Percentiles rank a stretch among this genome's conserved stretches.
Evolutionary conservation across 35 echinoderm and acorn worm genomes (phyloP).

Genomic region (Holothuria glaberrima): DNA sequence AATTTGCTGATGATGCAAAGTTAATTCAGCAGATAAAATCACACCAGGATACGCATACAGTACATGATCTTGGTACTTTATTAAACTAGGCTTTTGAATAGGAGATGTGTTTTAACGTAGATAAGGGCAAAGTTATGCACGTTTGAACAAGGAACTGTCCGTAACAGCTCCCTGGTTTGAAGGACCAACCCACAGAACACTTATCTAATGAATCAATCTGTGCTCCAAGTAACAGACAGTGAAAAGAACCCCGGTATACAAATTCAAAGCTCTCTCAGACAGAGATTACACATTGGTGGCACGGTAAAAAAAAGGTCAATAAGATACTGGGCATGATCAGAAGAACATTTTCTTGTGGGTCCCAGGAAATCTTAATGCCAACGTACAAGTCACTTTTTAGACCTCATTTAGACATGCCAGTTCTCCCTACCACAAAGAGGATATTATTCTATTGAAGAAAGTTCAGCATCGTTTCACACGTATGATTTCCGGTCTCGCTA

Average conservation of each 20-base stretch:
- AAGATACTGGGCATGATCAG: not conserved
- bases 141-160: too few relatives aligned
- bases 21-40: not conserved
- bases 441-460: too few relatives aligned
- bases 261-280: too few relatives aligned
- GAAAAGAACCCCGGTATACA: not conserved
- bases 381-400: too few relatives aligned
- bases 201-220: not conserved
- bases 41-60: not conserved
- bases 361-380: not conserved
- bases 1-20: too few relatives aligned
- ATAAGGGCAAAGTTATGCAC: not conserved
- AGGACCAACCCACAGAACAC: not conserved
- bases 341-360: not conserved
- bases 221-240: not conserved
- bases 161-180: too few relatives aligned
- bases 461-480: too few relatives aligned
- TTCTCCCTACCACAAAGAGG: too few relatives aligned
- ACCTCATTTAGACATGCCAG: too few relatives aligned
- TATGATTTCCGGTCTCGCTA: too few relatives aligned
- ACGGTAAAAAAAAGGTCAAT: not conserved
- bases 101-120: not conserved
- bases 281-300: too few relatives aligned
- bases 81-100: not conserved
- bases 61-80: not conserved